These are phyloP conservation scores for Neofelis nebulosa DNA, from an alignment of 2,113 vertebrate species.

Conservation along the genomic window DNA sequence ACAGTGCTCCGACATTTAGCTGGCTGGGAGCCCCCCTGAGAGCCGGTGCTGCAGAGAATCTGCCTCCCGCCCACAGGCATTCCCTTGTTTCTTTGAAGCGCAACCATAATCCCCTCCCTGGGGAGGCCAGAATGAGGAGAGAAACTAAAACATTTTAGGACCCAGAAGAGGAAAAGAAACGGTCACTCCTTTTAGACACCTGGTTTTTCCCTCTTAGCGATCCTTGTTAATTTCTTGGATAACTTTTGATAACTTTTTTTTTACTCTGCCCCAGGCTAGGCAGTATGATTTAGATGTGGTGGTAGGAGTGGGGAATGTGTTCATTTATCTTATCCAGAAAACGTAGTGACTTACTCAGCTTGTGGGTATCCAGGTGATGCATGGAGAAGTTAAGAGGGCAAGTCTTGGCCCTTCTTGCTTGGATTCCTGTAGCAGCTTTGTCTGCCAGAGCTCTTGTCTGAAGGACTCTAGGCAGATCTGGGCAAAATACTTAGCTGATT, in stretches of 20 bases:
- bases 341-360: neutral
- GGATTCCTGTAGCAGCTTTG: neutral
- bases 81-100: slow-evolving; percentile 82
- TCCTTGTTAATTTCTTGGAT: neutral
- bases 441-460: neutral
- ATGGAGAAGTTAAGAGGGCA: neutral
- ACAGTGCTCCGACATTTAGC: slow-evolving; percentile 84
- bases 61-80: slow-evolving; percentile 76
- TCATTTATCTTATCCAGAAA: slow-evolving; percentile 30
- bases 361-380: neutral
- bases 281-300: slow-evolving; percentile 3
- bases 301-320: neutral
- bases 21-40: slow-evolving; percentile 64
- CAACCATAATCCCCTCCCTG: slow-evolving; percentile 70
- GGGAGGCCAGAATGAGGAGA: neutral
- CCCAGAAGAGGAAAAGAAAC: neutral
- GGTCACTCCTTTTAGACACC: neutral
- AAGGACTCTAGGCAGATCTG: neutral
- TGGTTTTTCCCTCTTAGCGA: neutral
- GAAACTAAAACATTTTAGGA: neutral
- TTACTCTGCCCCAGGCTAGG: neutral
- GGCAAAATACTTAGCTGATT: neutral
- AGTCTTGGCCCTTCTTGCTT: neutral
- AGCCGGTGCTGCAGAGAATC: slow-evolving; percentile 65
- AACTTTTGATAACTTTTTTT: neutral